phyloP scores from a whole-genome alignment of 2,888 invertebrate genomes.

The Idaea biselata region DNA sequence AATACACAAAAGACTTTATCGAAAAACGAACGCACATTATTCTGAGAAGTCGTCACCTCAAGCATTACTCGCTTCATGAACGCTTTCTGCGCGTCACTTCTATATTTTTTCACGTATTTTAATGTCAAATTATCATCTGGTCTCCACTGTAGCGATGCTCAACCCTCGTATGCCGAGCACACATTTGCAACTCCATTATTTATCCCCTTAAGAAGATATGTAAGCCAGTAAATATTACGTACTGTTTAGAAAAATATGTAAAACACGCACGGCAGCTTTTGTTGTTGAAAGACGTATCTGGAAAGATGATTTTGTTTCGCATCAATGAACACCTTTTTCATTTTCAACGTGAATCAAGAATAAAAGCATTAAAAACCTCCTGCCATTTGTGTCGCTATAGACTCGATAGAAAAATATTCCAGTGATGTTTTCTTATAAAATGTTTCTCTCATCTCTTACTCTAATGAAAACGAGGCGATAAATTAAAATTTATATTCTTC shows the following conservation, averaged over 20 bases:
- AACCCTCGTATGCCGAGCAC: constrained; percentile 49
- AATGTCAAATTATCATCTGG: constrained; percentile 52
- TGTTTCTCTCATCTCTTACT: constrained; percentile 58
- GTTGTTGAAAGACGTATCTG: constrained; percentile 69
- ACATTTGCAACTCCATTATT: constrained; percentile 63
- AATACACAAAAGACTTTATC: background rate
- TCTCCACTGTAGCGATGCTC: constrained; percentile 39
- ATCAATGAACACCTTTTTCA: constrained; percentile 69
- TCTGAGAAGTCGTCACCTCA: constrained; percentile 18
- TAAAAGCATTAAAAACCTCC: constrained; percentile 62
- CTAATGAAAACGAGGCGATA: constrained; percentile 64
- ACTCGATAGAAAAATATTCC: constrained; percentile 49
- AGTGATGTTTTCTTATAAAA: constrained; percentile 59
- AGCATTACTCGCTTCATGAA: constrained; percentile 19
- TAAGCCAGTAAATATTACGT: constrained; percentile 60
- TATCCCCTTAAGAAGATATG: constrained; percentile 63
- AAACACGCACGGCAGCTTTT: constrained; percentile 66
- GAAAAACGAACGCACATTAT: constrained; percentile 8
- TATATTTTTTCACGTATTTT: constrained; percentile 35
- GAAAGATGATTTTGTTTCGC: constrained; percentile 68
- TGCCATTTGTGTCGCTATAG: constrained; percentile 51
- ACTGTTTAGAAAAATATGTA: constrained; percentile 68
- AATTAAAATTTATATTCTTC: constrained; percentile 69
- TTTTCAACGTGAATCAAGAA: constrained; percentile 61
- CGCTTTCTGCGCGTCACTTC: constrained; percentile 21